Conservation (phyloP, 2,797 vertebrate species). For the Balearica regulorum region DNA sequence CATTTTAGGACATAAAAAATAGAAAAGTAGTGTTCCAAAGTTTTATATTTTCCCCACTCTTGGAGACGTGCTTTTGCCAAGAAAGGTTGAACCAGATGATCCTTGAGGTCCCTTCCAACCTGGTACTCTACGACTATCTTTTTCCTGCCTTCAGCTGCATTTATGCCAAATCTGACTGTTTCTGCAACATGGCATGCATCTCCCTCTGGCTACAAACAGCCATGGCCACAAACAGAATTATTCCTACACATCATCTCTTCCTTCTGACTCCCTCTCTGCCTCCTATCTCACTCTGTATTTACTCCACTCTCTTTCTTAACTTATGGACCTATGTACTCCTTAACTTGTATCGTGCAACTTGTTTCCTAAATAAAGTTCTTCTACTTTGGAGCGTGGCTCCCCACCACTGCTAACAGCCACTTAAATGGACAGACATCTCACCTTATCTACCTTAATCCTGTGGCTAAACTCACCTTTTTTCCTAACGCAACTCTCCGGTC, state of each 20-base stretch:
- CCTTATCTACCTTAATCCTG: background rate
- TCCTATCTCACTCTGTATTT: background rate
- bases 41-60: background rate
- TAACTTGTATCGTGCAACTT: background rate
- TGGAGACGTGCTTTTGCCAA: accelerated
- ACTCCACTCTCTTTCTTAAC: background rate
- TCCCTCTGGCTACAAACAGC: background rate
- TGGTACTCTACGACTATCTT: background rate
- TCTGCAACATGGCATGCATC: background rate
- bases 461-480: background rate
- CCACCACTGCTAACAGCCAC: background rate
- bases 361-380: background rate
- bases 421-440: background rate
- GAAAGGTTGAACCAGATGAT: background rate
- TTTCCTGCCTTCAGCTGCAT: background rate
- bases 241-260: background rate
- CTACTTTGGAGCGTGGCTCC: background rate
- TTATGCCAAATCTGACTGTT: background rate
- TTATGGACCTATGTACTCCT: background rate
- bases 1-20: background rate
- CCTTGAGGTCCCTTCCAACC: background rate
- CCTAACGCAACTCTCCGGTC: background rate
- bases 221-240: background rate
- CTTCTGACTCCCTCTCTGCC: background rate
- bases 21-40: background rate